Conservation (phyloP, 2,888 invertebrate genomes). For the Agrotis puta region DNA sequence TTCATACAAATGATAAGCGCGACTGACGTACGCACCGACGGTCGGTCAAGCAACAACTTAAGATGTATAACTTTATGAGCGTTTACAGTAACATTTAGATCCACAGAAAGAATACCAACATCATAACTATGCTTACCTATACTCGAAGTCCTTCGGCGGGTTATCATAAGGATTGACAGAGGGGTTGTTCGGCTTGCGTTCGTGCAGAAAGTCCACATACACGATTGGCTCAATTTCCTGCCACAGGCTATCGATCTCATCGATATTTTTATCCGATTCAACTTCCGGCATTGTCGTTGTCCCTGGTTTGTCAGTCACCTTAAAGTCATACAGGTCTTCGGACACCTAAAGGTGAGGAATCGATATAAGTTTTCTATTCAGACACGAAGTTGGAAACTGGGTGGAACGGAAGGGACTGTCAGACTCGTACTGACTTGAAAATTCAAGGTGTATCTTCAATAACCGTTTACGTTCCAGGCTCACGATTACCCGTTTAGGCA, state of each 20-base stretch:
- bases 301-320: too few species aligned
- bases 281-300: slow-evolving; percentile 59
- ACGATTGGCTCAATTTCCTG: slow-evolving; percentile 76
- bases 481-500: too few species aligned
- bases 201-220: slow-evolving; percentile 76
- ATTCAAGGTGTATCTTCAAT: background rate
- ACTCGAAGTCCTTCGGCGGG: slow-evolving; percentile 82
- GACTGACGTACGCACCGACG: too few species aligned
- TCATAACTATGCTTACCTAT: slow-evolving; percentile 74
- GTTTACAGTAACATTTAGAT: too few species aligned
- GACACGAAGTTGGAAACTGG: background rate
- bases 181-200: slow-evolving; percentile 74
- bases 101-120: too few species aligned
- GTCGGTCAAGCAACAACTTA: too few species aligned
- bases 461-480: too few species aligned
- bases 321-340: slow-evolving; percentile 15
- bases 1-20: too few species aligned
- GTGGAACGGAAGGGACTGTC: too few species aligned
- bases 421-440: background rate
- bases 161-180: slow-evolving; percentile 79
- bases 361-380: background rate
- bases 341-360: slow-evolving; percentile 12
- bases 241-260: slow-evolving; percentile 73
- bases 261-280: slow-evolving; percentile 38
- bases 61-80: too few species aligned